Evolutionary conservation across 2,797 vertebrate genomes (phyloP), one percentile per base, ranked within the genome.

Genomic region (Delichon dasypus): DNA sequence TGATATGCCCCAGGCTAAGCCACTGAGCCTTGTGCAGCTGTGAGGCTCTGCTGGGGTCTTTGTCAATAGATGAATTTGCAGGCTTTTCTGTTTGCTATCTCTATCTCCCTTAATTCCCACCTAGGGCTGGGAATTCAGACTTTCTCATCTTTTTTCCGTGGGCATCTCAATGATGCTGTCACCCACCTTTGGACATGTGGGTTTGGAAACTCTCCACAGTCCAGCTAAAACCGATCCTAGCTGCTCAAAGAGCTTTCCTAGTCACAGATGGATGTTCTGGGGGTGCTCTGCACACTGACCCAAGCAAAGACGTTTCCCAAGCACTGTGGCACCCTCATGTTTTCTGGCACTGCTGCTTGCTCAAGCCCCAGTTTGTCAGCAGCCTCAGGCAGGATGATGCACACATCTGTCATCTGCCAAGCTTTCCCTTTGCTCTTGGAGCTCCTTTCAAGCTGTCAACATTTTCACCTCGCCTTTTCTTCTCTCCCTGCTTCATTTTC

Each of bases 361-460:
- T 86, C 44, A 66, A 48, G 60, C 67, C 58, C 45, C 36, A 22
- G 44, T 90, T 83, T 72, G 92, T 89, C 73, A 47, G 83, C 67
- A 93, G 76, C 93, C 73, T 72, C 38, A 13, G 83, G 89, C 89
- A 90, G 74, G 20, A 36, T 89, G 81, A 89, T 89, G 27, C 64
- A 32, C 42, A 16, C 62, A 40, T 70, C 40, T 73, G 78, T 90
- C 83, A 64, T 45, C 76, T 86, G 29, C 74, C 26, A 44, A 58
- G 36, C 78, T 78, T 74, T 89, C 42, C 60, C 80, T 84, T 67
- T 53, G 30, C 65, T 74, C n/a, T 40, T 55, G 79, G 64, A 55
- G 54, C 54, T 89, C 42, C 76, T 83, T 90, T 66, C 34, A 54
- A 78, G 51, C 73, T 70, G n/a, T 45, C 29, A 53, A 5, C 25